These are phyloP conservation scores for Hydrozoanthus gracilis DNA, from an alignment of 92 coral and sea anemone species.

Conservation along the genomic window DNA sequence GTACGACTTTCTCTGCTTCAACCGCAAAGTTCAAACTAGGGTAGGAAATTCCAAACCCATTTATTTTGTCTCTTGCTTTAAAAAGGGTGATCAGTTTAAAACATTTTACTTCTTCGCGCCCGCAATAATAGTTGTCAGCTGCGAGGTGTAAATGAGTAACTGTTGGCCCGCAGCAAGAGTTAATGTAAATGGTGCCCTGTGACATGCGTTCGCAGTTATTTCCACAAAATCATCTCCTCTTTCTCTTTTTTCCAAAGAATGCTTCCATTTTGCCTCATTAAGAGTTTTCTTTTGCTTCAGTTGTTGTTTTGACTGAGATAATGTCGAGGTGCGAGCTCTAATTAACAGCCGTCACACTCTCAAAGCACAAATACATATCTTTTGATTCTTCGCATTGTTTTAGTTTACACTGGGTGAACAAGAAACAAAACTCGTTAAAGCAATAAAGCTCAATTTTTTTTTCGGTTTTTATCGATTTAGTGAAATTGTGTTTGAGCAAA, in stretches of 20 bases:
- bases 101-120: neutral
- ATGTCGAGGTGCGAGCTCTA: neutral
- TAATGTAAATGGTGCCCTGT: neutral
- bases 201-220: neutral
- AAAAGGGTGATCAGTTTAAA: neutral
- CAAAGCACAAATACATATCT: neutral
- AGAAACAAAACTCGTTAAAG: neutral
- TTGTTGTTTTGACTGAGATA: conserved; percentile 20
- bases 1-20: neutral
- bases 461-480: neutral
- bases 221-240: neutral
- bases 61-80: neutral
- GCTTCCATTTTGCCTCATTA: conserved; percentile 40
- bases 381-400: neutral
- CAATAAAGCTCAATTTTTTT: neutral
- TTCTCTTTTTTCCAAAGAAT: conserved; percentile 21
- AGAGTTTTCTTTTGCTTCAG: conserved; percentile 6
- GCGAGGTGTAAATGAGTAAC: conserved; percentile 48
- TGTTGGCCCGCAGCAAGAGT: neutral
- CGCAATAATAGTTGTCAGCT: neutral
- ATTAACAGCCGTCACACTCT: neutral
- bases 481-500: neutral
- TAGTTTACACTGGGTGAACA: neutral
- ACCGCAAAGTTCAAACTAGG: too few species aligned
- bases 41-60: neutral